phyloP scores from a whole-genome alignment of 92 coral and sea anemone species.

The Porites divaricata region DNA sequence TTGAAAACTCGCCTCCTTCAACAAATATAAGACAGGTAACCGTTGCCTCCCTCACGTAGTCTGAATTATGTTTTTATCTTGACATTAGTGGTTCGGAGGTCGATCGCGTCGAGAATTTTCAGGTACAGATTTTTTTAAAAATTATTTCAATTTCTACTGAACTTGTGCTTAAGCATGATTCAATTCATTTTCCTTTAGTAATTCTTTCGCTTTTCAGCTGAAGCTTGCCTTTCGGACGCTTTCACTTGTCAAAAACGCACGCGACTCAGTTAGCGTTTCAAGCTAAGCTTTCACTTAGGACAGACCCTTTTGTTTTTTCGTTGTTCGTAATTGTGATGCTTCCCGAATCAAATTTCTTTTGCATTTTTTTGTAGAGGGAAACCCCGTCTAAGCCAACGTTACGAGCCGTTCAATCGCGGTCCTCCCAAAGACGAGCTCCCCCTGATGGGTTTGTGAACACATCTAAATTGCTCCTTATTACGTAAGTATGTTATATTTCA shows the following conservation, averaged over 20 bases:
- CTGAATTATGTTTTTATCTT: no score
- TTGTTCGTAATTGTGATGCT: background rate
- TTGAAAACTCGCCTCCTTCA: background rate
- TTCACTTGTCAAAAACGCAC: no score
- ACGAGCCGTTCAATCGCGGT: background rate
- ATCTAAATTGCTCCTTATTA: conserved; percentile 37
- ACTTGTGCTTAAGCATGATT: no score
- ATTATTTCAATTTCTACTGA: no score
- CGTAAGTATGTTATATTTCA: conserved; percentile 37
- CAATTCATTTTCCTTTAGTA: no score
- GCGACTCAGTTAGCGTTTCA: background rate
- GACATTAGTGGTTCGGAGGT: no score
- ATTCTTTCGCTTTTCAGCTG: no score
- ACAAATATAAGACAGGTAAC: conserved; percentile 27
- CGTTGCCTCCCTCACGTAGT: no score
- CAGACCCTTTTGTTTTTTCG: background rate
- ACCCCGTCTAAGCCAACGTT: background rate
- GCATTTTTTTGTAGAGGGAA: conserved; percentile 5
- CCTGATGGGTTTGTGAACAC: conserved; percentile 25
- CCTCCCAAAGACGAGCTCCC: conserved; percentile 33
- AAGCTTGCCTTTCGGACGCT: no score
- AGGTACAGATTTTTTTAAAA: no score
- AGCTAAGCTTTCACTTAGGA: background rate
- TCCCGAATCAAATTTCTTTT: background rate
- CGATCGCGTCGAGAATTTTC: no score